Evolutionary conservation across 2,888 invertebrate species (phyloP).

Genomic region (Habroteleia sp.): DNA sequence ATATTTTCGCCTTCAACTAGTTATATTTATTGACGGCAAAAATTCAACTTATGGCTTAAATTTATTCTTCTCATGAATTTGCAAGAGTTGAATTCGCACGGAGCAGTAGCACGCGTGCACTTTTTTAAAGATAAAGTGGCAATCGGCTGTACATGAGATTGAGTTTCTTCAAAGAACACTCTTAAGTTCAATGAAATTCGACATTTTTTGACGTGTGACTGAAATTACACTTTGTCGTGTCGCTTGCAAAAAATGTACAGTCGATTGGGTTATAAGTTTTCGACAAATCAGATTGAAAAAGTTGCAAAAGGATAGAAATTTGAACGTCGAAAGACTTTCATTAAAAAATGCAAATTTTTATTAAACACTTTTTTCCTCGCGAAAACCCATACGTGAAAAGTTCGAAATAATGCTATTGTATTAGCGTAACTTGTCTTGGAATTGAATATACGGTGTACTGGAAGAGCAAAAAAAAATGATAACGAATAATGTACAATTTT

Average conservation of each 20-base stretch:
- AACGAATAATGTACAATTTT: constrained; percentile 58
- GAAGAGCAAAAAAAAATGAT: constrained; percentile 28
- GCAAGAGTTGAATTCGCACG: constrained; percentile 54
- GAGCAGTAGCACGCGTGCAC: constrained; percentile 37
- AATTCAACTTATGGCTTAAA: constrained; percentile 54
- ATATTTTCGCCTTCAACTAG: constrained; percentile 27
- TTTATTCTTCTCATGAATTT: constrained; percentile 60
- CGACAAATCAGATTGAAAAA: constrained; percentile 32
- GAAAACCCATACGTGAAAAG: constrained; percentile 2
- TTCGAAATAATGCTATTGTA: constrained; percentile 22
- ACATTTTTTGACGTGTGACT: constrained; percentile 33
- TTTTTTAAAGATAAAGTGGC: constrained; percentile 61
- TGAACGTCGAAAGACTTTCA: constrained; percentile 4
- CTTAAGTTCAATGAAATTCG: constrained; percentile 51
- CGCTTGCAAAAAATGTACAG: constrained; percentile 12
- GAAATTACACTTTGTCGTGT: constrained; percentile 37
- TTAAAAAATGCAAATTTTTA: constrained; percentile 21
- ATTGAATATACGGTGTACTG: constrained; percentile 39
- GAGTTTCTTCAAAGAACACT: constrained; percentile 58
- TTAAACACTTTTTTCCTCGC: not conserved
- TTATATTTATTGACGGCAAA: constrained; percentile 52
- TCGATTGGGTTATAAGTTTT: constrained; percentile 43
- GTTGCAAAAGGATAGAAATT: constrained; percentile 3
- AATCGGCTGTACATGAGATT: constrained; percentile 57
- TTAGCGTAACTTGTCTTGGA: constrained; percentile 40